phyloP scores from a whole-genome alignment of 2,888 invertebrate species.

The Chloroclysta siterata region DNA sequence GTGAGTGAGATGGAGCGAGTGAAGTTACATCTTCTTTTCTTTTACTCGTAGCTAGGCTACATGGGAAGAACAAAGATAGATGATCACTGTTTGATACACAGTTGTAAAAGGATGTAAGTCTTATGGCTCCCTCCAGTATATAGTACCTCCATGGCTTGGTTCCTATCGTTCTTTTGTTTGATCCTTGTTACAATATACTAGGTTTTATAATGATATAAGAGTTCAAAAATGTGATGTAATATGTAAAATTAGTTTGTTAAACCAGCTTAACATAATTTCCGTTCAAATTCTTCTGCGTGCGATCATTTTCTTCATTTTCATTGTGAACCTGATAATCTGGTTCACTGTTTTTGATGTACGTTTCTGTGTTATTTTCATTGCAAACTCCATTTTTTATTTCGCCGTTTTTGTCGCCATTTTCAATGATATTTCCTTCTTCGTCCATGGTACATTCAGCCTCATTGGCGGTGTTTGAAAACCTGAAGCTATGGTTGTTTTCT shows the following conservation, averaged over 20 bases:
- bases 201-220: too few species aligned
- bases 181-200: too few species aligned
- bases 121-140: too few species aligned
- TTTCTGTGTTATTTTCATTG: not conserved
- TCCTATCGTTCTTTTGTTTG: too few species aligned
- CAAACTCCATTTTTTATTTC: not conserved
- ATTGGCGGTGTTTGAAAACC: not conserved
- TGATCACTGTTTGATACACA: too few species aligned
- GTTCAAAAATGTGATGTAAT: too few species aligned
- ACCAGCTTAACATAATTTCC: not conserved
- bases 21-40: too few species aligned
- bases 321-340: not conserved
- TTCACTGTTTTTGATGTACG: not conserved
- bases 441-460: constrained; percentile 1
- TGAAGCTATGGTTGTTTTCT: not conserved
- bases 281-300: not conserved
- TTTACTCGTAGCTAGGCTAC: too few species aligned
- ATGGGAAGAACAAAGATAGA: too few species aligned
- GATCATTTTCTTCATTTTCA: not conserved
- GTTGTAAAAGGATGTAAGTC: too few species aligned
- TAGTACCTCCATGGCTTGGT: too few species aligned
- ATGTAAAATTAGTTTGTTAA: not conserved
- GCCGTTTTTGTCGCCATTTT: not conserved
- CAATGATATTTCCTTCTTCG: not conserved
- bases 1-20: too few species aligned